Percentiles rank a stretch among this genome's conserved stretches.
Conservation (phyloP, 2,113 vertebrate species). For the Potamarius usumacintae region DNA sequence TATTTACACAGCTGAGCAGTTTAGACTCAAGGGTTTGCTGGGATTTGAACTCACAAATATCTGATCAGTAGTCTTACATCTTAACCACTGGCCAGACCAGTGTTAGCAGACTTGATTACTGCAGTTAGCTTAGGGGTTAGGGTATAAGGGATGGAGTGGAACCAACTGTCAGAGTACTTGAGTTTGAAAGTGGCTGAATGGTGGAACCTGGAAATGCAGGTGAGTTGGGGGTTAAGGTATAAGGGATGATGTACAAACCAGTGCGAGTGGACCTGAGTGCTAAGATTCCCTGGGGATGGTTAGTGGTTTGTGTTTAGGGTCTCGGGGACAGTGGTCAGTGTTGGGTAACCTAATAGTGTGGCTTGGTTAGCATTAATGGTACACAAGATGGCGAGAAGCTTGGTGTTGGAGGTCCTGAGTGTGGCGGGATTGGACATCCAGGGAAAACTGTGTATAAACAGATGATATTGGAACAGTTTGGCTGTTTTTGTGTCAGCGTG, state of each 20-base stretch:
- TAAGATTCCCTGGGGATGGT: neutral
- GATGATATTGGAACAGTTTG: neutral
- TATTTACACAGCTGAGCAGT: too few species aligned
- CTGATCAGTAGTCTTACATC: too few species aligned
- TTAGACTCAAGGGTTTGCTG: too few species aligned
- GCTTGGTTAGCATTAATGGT: neutral
- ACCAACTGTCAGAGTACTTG: neutral
- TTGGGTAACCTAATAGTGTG: neutral
- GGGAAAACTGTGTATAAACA: neutral
- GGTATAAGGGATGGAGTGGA: neutral
- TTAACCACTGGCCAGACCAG: too few species aligned
- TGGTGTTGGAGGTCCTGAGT: neutral
- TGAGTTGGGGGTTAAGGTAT: neutral
- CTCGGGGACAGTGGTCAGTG: neutral
- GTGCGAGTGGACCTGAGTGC: neutral
- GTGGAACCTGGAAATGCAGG: neutral
- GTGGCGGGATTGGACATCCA: neutral
- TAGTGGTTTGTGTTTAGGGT: neutral
- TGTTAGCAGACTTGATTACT: neutral
- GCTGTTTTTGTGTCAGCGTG: neutral
- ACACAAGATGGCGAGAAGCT: neutral
- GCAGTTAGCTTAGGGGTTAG: neutral
- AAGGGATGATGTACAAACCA: neutral
- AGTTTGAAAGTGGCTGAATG: neutral
- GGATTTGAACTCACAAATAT: too few species aligned